phyloP scores from a whole-genome alignment of 2,888 invertebrate species.

The Caenorhabditis sinica region DNA sequence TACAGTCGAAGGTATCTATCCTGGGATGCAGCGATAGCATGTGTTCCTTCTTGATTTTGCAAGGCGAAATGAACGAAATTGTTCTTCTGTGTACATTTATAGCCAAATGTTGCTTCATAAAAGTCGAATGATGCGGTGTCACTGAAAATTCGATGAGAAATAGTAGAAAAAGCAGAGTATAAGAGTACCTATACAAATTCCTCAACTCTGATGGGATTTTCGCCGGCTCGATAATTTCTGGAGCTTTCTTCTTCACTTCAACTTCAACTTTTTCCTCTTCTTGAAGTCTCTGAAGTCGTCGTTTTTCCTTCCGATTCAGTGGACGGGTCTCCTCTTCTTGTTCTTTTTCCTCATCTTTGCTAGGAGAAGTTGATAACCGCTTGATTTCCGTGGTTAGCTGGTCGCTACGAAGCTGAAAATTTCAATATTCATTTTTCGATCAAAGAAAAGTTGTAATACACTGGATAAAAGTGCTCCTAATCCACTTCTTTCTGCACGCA shows the following conservation, averaged over 20 bases:
- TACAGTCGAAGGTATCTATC: conserved; percentile 52
- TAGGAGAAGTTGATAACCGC: conserved; percentile 1
- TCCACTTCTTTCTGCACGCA: conserved; percentile 40
- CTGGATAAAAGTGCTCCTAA: conserved; percentile 37
- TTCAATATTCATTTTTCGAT: neutral
- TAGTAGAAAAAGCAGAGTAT: neutral
- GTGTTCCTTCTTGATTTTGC: conserved; percentile 5
- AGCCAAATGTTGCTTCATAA: conserved; percentile 55
- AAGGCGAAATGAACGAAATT: conserved; percentile 48
- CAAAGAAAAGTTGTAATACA: too few species aligned
- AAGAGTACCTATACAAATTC: conserved; percentile 6
- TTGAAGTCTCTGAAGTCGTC: conserved; percentile 19
- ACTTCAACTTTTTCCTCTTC: neutral
- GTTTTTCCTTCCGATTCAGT: conserved; percentile 56
- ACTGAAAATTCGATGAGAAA: conserved; percentile 33
- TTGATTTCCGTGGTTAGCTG: conserved; percentile 9
- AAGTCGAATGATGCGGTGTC: conserved; percentile 37
- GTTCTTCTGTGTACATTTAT: conserved; percentile 15
- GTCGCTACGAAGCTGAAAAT: conserved; percentile 43
- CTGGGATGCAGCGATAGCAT: conserved; percentile 48
- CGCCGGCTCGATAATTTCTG: neutral
- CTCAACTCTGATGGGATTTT: conserved; percentile 6
- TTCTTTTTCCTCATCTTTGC: neutral
- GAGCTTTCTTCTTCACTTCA: neutral
- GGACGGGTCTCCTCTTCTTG: conserved; percentile 5